phyloP scores from a whole-genome alignment of 1,140 invertebrate species.

The Samia ricini region DNA sequence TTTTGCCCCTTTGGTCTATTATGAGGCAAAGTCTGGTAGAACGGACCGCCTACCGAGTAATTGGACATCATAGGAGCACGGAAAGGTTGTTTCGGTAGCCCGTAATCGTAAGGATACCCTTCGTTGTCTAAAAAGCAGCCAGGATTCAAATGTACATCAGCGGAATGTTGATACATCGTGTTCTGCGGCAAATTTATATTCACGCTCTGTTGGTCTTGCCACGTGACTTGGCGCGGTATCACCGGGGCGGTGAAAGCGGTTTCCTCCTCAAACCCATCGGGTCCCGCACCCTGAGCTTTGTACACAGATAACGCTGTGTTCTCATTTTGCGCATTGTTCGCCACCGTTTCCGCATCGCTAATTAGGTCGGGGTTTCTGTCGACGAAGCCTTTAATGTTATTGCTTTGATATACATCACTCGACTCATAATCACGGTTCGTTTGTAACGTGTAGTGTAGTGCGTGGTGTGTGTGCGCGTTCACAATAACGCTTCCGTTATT shows the following conservation, averaged over 20 bases:
- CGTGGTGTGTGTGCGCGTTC: constrained; percentile 72
- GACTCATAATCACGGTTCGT: constrained; percentile 64
- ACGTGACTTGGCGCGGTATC: constrained; percentile 71
- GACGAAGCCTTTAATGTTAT: constrained; percentile 77
- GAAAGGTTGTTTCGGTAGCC: constrained; percentile 82
- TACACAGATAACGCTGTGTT: constrained; percentile 68
- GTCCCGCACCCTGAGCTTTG: constrained; percentile 56
- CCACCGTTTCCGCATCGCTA: constrained; percentile 84
- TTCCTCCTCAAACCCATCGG: constrained; percentile 63
- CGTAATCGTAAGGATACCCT: constrained; percentile 88
- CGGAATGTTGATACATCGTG: constrained; percentile 79
- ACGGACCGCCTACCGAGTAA: constrained; percentile 75
- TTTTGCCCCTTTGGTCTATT: constrained; percentile 81
- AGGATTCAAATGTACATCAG: constrained; percentile 83
- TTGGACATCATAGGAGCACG: constrained; percentile 76
- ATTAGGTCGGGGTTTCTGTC: constrained; percentile 88
- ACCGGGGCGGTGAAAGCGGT: constrained; percentile 66
- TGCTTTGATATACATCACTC: constrained; percentile 66
- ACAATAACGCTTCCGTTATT: constrained; percentile 72
- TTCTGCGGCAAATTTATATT: constrained; percentile 75
- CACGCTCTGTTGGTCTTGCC: constrained; percentile 68
- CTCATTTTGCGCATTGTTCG: constrained; percentile 80
- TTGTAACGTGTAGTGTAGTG: constrained; percentile 67
- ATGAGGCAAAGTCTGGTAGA: constrained; percentile 85
- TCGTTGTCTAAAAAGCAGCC: constrained; percentile 85